Evolutionary conservation across 2,888 invertebrate genomes (phyloP).

Genomic region (Drosophila yooni): DNA sequence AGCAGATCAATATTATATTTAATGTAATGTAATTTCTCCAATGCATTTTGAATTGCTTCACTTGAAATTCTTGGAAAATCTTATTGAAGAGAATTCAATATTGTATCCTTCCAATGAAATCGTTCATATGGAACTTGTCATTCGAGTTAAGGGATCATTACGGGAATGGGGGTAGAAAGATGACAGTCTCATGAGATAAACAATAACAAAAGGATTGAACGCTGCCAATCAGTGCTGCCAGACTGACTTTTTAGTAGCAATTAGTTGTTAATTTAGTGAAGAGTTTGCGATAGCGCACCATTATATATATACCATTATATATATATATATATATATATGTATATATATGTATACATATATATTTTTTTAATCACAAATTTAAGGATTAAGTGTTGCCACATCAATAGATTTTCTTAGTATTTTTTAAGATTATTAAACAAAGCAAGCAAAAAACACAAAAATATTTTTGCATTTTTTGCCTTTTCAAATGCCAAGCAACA

Average conservation of each 20-base stretch:
- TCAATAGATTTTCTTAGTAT: not conserved
- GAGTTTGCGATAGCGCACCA: not conserved
- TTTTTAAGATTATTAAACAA: not conserved
- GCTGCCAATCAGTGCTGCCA: not conserved
- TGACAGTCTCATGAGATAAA: not conserved
- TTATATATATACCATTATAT: not conserved
- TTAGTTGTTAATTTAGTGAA: not conserved
- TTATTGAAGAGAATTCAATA: not conserved
- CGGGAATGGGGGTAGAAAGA: not conserved
- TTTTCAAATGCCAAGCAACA: not conserved
- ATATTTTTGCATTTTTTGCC: not conserved
- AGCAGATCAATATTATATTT: not conserved
- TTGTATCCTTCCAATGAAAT: not conserved
- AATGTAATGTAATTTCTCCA: not conserved
- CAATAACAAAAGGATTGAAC: not conserved
- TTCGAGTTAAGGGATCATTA: not conserved
- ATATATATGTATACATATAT: not conserved
- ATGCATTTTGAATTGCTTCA: constrained; percentile 2
- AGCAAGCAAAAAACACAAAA: not conserved
- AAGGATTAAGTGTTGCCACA: not conserved
- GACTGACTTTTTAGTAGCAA: not conserved
- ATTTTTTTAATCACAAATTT: not conserved
- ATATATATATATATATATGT: too few relatives aligned
- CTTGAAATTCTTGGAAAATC: constrained; percentile 1
- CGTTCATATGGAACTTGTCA: not conserved